Evolutionary conservation across 2,113 vertebrate genomes (phyloP).

Genomic region (Antechinus stuartii): DNA sequence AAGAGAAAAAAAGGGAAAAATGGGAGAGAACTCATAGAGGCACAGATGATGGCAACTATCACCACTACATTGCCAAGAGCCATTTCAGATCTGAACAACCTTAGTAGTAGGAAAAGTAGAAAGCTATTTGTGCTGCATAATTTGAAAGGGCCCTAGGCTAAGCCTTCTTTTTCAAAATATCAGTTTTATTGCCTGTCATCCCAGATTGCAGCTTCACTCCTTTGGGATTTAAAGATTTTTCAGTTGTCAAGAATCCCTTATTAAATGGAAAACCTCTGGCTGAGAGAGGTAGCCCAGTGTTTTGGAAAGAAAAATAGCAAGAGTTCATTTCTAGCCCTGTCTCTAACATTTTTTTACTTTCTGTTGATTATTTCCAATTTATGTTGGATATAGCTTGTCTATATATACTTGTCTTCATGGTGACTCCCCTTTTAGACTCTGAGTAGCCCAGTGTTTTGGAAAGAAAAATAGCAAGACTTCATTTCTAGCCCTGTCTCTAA

Average conservation of each 20-base stretch:
- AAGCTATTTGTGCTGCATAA: rapidly evolving
- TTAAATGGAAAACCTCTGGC: not conserved
- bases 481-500: not conserved
- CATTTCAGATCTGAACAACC: too few relatives aligned
- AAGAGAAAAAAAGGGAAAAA: not conserved
- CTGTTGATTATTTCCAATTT: not conserved
- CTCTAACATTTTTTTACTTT: not conserved
- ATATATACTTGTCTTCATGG: not conserved
- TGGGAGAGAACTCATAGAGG: not conserved
- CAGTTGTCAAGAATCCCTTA: not conserved
- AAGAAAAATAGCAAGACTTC: not conserved
- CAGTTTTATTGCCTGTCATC: not conserved
- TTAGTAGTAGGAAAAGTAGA: not conserved
- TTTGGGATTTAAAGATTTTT: not conserved
- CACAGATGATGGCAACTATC: not conserved
- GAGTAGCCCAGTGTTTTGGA: not conserved
- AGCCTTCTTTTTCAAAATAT: not conserved
- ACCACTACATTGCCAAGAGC: not conserved
- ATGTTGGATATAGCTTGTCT: not conserved
- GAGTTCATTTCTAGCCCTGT: not conserved
- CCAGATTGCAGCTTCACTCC: not conserved
- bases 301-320: not conserved
- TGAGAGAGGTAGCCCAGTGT: not conserved
- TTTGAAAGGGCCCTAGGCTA: not conserved
- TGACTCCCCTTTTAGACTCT: not conserved